Evolutionary conservation across 2,888 invertebrate genomes (phyloP), one percentile per base, ranked within the genome.

Genomic region (Asteroscopus sphinx): DNA sequence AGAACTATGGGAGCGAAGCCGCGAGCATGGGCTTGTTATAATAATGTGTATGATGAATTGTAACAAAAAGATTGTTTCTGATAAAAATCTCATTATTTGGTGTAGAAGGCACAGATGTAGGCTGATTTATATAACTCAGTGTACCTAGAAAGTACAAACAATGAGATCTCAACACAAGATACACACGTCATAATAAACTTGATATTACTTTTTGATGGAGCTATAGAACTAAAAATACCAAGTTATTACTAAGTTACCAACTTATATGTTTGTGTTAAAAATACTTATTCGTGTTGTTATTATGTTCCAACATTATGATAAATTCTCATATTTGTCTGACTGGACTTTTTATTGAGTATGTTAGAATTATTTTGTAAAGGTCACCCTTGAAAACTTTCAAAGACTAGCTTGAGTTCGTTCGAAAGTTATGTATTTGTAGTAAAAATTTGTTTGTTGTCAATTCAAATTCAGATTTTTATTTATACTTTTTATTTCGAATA

Each of bases 141-240:
- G n/a, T 61, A 21, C 13, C 16, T 36, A 41, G 7, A 35, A 46
- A 44, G 13, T 36, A 41, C 5, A 35, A 46, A 44, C 21, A 21
- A 21, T 21, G 30, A 47, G 13, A 55, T 48, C 9, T 12, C 35
- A 13, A 17, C 12, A 32, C 32, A 39, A 47, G 37, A 46, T 25
- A 35, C 32, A 49, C 26, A 47, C 33, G 37, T 37, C 46, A 64
- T 44, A 42, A 21, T 35, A 56, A 64, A 68, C 45, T 68, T 68
- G 54, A 58, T 68, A 68, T 68, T 51, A 59, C 59, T 68, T 68
- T 68, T 49, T 56, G 49, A 46, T 55, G 41, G 46, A 13, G 8
- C 36, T 4, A 21, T 21, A 4, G 21, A 21, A 6, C 21, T 44
- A 21, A 44, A 44, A 49, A 56, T 44, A 44, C 47, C 33, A 44